Percentiles rank a stretch among this genome's conserved stretches.
Evolutionary conservation across 2,113 vertebrate genomes (phyloP).

Genomic region (Sylvia atricapilla): DNA sequence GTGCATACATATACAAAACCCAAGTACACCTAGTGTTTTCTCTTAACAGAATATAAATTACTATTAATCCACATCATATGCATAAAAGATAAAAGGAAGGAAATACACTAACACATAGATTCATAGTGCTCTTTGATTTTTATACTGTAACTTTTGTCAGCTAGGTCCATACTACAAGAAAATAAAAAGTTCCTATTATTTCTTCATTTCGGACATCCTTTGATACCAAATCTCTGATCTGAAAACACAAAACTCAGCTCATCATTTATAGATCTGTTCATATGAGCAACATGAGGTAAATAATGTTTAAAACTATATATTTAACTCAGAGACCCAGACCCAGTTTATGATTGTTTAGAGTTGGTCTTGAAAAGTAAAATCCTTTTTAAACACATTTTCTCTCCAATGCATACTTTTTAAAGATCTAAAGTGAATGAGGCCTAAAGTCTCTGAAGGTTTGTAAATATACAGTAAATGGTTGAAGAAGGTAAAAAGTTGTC

Average conservation of each 20-base stretch:
- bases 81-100: neutral
- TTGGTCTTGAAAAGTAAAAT: neutral
- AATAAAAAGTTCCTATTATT: neutral
- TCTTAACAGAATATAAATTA: neutral
- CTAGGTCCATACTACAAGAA: neutral
- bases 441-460: neutral
- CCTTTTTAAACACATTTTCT: neutral
- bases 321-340: neutral
- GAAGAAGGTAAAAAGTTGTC: neutral
- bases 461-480: neutral
- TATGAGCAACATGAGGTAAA: neutral
- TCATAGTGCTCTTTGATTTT: neutral
- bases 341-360: neutral
- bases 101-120: neutral
- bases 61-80: neutral
- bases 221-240: neutral
- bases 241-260: neutral
- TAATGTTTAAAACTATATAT: neutral
- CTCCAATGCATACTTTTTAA: neutral
- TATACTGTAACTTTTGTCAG: neutral
- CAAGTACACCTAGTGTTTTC: neutral
- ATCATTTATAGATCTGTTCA: neutral
- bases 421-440: neutral
- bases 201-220: neutral
- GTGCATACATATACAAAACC: neutral